These are phyloP conservation scores for Trematocara stigmaticum DNA, from an alignment of 2,113 vertebrate species.

Conservation along the genomic window DNA sequence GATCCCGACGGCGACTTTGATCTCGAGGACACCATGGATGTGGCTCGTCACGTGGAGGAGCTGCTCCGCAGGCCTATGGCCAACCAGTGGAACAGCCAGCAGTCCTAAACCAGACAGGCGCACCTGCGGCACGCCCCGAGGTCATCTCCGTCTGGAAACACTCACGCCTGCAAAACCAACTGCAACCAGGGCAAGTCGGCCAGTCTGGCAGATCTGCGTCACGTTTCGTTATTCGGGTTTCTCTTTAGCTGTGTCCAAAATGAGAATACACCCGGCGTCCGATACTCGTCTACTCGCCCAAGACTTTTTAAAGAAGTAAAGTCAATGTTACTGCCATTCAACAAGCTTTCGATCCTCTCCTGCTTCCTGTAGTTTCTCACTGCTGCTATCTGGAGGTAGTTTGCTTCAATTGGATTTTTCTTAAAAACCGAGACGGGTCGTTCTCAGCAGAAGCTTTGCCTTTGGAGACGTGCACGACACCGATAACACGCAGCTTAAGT, in stretches of 20 bases:
- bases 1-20: conserved; percentile 92
- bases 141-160: neutral
- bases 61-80: conserved; percentile 87
- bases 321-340: neutral
- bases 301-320: neutral
- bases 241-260: neutral
- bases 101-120: conserved; percentile 79
- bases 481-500: neutral
- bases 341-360: neutral
- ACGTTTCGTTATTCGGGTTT: neutral
- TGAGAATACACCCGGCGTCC: neutral
- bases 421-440: neutral
- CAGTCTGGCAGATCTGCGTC: neutral
- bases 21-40: conserved; percentile 92
- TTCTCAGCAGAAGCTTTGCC: neutral
- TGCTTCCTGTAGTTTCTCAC: neutral
- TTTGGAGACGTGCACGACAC: neutral
- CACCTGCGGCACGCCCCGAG: neutral
- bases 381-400: neutral
- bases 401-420: neutral
- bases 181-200: neutral
- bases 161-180: neutral
- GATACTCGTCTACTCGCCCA: neutral
- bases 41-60: conserved; percentile 90
- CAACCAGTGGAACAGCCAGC: conserved; percentile 86